Percentiles rank a stretch among this genome's conserved stretches.
Conservation (phyloP, 2,888 invertebrate genomes). For the Drosophila pseudotalamancana region DNA sequence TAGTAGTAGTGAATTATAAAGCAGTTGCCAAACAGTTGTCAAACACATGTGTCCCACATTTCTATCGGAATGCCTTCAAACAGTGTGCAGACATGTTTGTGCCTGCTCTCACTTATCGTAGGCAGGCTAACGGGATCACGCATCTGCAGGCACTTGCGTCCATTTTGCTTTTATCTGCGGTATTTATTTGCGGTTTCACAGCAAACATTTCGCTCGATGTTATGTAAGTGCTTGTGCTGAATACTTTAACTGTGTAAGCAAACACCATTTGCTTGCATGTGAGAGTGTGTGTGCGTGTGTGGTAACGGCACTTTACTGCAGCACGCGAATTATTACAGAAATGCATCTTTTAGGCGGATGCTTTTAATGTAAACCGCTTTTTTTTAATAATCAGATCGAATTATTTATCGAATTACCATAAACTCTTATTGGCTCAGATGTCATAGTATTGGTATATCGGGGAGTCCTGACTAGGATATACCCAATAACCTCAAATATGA, state of each 20-base stretch:
- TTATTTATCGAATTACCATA: not conserved
- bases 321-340: not conserved
- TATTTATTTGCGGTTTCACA: conserved; percentile 16
- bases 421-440: too few species aligned
- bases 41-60: not conserved
- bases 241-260: not conserved
- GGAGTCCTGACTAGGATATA: too few species aligned
- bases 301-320: conserved; percentile 4
- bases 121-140: conserved; percentile 6
- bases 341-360: not conserved
- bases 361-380: conserved; percentile 8
- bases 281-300: not conserved
- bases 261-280: not conserved
- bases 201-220: not conserved
- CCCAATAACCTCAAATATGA: too few species aligned
- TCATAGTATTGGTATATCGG: too few species aligned
- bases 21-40: conserved; percentile 9
- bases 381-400: not conserved
- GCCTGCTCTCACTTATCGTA: not conserved
- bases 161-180: conserved; percentile 2
- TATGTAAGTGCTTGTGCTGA: not conserved
- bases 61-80: not conserved
- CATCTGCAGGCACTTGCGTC: conserved; percentile 7
- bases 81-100: not conserved
- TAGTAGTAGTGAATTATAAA: too few species aligned